These are phyloP conservation scores for Upupa epops DNA, from an alignment of 2,113 vertebrate species.

Conservation along the genomic window DNA sequence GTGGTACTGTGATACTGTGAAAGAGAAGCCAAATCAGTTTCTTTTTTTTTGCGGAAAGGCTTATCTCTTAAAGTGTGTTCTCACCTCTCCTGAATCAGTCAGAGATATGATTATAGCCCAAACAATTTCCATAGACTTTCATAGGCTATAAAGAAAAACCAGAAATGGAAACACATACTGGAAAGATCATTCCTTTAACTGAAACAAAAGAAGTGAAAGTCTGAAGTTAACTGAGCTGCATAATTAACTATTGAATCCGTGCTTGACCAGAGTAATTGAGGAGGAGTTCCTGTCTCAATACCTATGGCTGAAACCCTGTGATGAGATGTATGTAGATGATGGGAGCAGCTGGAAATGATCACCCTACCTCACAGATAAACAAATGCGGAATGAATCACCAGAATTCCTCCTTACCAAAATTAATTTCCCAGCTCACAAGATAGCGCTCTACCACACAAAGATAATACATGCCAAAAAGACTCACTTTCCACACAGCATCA, in stretches of 20 bases:
- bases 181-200: neutral
- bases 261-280: neutral
- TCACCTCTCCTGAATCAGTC: neutral
- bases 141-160: neutral
- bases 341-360: neutral
- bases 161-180: neutral
- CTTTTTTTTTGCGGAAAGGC: neutral
- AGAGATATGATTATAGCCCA: neutral
- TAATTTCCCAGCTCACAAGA: neutral
- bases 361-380: neutral
- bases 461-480: neutral
- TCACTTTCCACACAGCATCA: neutral
- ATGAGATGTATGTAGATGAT: neutral
- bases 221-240: neutral
- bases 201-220: neutral
- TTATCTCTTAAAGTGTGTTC: neutral
- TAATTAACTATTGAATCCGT: neutral
- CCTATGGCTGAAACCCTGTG: neutral
- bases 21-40: neutral
- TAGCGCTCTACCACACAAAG: neutral
- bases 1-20: no score
- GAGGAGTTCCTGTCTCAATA: neutral
- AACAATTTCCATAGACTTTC: neutral
- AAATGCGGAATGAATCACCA: neutral
- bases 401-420: neutral